Conservation (phyloP, 2,113 vertebrate genomes). For the western clawed frog (Xenopus tropicalis) region UCB_Xtro_10.0 CM004446.2:6860501-6861000, state of each 20-base stretch:
- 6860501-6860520: too few relatives aligned
- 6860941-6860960: conserved; percentile 85
- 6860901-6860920: conserved; percentile 67
- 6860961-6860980: conserved; percentile 87
- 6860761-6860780: neutral
- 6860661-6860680: too few relatives aligned
- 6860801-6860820: neutral
- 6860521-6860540: too few relatives aligned
- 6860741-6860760: neutral
- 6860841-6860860: neutral
- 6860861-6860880: neutral
- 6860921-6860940: conserved; percentile 87
- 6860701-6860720: too few relatives aligned
- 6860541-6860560: too few relatives aligned
- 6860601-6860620: too few relatives aligned
- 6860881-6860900: neutral
- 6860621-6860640: too few relatives aligned
- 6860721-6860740: neutral
- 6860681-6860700: too few relatives aligned
- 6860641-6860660: too few relatives aligned
- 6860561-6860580: too few relatives aligned
- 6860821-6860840: neutral
- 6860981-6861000: conserved; percentile 94
- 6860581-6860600: too few relatives aligned
- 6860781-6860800: too few relatives aligned